Percentiles rank a stretch among this genome's conserved stretches.
Conservation (phyloP, 2,113 vertebrate genomes). For the Condylura cristata region DNA sequence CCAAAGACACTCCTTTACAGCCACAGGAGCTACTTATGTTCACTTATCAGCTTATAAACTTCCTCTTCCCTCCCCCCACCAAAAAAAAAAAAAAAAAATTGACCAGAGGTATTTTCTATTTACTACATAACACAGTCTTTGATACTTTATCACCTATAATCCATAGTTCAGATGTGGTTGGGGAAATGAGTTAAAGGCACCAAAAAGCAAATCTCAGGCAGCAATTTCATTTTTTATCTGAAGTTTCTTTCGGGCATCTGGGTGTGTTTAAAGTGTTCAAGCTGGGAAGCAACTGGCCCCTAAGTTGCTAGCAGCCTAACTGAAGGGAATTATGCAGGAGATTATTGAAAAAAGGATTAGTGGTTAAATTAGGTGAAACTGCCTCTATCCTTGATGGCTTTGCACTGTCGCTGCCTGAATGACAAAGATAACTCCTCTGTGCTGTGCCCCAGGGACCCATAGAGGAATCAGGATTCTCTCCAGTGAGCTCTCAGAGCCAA, state of each 20-base stretch:
- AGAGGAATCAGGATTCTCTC: background rate
- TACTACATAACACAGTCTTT: background rate
- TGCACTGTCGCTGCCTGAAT: background rate
- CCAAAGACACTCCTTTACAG: background rate
- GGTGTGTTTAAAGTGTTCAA: background rate
- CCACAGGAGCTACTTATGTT: background rate
- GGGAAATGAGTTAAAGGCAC: background rate
- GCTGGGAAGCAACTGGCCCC: background rate
- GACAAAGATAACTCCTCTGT: background rate
- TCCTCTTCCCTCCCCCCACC: background rate
- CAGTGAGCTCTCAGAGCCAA: background rate
- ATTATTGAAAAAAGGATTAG: constrained; percentile 51
- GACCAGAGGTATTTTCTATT: background rate
- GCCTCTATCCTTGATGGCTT: background rate
- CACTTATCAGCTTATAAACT: background rate
- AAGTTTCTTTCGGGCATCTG: background rate
- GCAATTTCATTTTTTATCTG: background rate
- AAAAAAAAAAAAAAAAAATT: constrained; percentile 16
- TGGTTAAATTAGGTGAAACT: background rate
- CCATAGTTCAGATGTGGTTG: background rate
- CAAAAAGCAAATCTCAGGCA: background rate
- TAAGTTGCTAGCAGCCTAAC: background rate
- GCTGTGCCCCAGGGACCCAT: background rate
- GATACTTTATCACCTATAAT: background rate
- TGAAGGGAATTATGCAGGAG: constrained; percentile 43